Evolutionary conservation across 2,888 invertebrate genomes (phyloP).

Genomic region (Cheilosia soror): DNA sequence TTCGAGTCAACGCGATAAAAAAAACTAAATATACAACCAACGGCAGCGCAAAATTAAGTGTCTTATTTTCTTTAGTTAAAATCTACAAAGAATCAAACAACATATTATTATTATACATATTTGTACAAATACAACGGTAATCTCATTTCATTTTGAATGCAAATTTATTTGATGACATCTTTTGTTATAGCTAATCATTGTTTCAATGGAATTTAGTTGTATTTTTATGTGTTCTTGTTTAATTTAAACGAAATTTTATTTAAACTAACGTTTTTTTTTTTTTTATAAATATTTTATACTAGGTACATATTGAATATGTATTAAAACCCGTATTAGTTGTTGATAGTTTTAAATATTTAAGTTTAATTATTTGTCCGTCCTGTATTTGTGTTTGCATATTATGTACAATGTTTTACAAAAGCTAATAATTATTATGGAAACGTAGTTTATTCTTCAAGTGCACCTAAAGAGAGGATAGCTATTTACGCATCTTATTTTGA

Average conservation of each 20-base stretch:
- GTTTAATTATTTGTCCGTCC: slow-evolving; percentile 69
- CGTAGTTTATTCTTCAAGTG: slow-evolving; percentile 33
- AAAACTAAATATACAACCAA: slow-evolving; percentile 25
- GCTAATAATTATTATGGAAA: slow-evolving; percentile 10
- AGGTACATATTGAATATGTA: slow-evolving; percentile 72
- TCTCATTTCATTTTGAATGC: slow-evolving; percentile 45
- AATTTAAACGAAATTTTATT: slow-evolving; percentile 33
- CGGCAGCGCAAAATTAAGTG: slow-evolving; percentile 67
- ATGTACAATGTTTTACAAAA: slow-evolving; percentile 3
- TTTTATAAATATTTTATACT: slow-evolving; percentile 33
- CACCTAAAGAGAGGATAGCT: slow-evolving; percentile 21
- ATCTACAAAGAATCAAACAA: slow-evolving; percentile 67
- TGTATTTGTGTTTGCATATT: slow-evolving; percentile 40
- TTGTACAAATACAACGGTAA: slow-evolving; percentile 54
- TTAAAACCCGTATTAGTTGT: slow-evolving; percentile 72
- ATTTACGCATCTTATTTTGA: slow-evolving; percentile 23
- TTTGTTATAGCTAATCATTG: slow-evolving; percentile 27
- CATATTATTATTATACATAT: slow-evolving; percentile 17
- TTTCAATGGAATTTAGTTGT: slow-evolving; percentile 54
- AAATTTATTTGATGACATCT: slow-evolving; percentile 22
- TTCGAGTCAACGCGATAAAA: slow-evolving; percentile 13
- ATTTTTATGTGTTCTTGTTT: slow-evolving; percentile 58
- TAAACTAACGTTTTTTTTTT: slow-evolving; percentile 11
- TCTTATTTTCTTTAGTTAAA: slow-evolving; percentile 74
- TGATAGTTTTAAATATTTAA: slow-evolving; percentile 65